Evolutionary conservation across 2,888 invertebrate species (phyloP), one percentile per base, ranked within the genome.

Genomic region (Lissocephala sabroskyi): DNA sequence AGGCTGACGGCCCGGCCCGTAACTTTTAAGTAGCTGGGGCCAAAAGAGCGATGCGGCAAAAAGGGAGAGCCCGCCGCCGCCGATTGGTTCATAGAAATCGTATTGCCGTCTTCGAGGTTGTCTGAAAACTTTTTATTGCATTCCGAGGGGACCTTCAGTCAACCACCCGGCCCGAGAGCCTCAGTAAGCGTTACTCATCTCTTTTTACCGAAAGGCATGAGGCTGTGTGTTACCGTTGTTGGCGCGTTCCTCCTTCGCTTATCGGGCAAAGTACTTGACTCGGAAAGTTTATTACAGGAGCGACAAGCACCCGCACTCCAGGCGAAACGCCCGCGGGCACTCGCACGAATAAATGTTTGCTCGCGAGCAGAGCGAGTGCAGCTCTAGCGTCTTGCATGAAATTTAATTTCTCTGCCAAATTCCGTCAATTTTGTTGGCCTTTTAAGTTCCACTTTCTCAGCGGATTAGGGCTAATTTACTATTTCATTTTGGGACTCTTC

Each of bases 121-220:
- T 71, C 70, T 67, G 59, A 62, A 73, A 76, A 65, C 68, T 76
- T 76, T 70, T 68, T 76, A 73, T 73, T 76, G 74, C 65, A 74
- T 70, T 73, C 57, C 65, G 61, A 17, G 10, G 9, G 14, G 23
- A 23, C 7, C 23, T 23, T 23, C 7, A 5, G 3, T 23, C 7
- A 5, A 5, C 23, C 7, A 7, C 7, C 4, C 23, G 7, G 23
- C 23, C 7, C 7, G 7, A 23, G 3, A 23, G 23, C 23, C 23
- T 23, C 7, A 23, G 23, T 23, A 7, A 5, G 23, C 7, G 23
- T 23, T 7, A 7, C 4, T 23, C 7, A 5, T 23, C 23, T 23
- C 4, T 23, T 23, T 23, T 23, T 23, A 7, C 7, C 16, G 13
- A 13, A 14, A 48, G 46, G 41, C 49, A 45, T 42, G 48, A 41